Evolutionary conservation across 2,797 vertebrate genomes (phyloP).

Genomic region (Oryzias dopingdopingensis): DNA sequence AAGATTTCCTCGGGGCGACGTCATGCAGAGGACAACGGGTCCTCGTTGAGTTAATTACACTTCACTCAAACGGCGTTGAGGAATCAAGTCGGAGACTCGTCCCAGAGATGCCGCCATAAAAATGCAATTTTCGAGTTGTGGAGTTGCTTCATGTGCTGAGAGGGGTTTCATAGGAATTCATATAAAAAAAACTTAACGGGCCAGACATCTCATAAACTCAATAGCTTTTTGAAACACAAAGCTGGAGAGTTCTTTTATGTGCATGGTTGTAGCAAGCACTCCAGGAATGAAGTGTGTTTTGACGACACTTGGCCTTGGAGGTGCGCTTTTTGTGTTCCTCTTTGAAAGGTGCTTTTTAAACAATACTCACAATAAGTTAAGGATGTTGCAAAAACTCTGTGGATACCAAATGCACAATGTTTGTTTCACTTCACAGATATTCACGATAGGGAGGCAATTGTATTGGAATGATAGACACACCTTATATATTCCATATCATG

Average conservation of each 20-base stretch:
- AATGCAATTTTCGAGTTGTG: conserved; percentile 50
- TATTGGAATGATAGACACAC: no score
- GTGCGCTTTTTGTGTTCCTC: neutral
- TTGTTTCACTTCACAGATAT: no score
- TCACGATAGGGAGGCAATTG: no score
- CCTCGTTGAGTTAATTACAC: conserved; percentile 66
- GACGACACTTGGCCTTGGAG: conserved; percentile 10
- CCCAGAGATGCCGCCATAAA: conserved; percentile 21
- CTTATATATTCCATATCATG: no score
- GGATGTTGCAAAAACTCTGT: no score
- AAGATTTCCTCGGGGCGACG: conserved; percentile 48
- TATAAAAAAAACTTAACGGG: conserved; percentile 48
- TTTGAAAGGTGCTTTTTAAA: neutral
- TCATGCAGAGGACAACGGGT: conserved; percentile 51
- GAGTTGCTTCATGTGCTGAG: conserved; percentile 47
- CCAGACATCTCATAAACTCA: conserved; percentile 46
- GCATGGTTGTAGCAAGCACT: conserved; percentile 24
- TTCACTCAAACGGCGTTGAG: conserved; percentile 42
- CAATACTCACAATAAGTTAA: no score
- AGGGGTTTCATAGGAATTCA: conserved; percentile 55
- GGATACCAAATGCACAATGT: no score
- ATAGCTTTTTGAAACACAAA: conserved; percentile 29
- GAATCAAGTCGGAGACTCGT: conserved; percentile 37
- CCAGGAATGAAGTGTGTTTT: conserved; percentile 19
- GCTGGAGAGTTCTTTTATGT: conserved; percentile 23